Evolutionary conservation across 2,113 vertebrate genomes (phyloP).

Genomic region (Canis aureus): DNA sequence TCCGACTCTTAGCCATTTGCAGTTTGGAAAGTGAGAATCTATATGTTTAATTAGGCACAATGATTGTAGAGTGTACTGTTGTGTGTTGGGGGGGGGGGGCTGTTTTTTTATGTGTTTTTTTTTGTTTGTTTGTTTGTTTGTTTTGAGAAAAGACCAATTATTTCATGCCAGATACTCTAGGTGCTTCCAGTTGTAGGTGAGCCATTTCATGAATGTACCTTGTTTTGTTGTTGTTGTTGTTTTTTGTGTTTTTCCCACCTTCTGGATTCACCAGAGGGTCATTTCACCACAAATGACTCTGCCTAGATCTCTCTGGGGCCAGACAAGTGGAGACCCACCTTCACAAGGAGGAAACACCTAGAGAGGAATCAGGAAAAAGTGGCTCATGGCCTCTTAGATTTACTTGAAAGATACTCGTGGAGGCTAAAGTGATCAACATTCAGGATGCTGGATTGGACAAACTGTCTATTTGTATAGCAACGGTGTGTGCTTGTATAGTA

Average conservation of each 20-base stretch:
- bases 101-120: too few species aligned
- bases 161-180: neutral
- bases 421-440: neutral
- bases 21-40: conserved; percentile 11
- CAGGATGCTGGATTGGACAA: neutral
- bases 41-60: conserved; percentile 1
- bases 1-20: conserved; percentile 49
- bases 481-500: neutral
- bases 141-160: neutral
- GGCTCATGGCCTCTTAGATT: neutral
- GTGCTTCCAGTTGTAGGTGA: neutral
- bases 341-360: neutral
- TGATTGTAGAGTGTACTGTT: conserved; percentile 21
- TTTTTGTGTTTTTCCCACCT: neutral
- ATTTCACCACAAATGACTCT: neutral
- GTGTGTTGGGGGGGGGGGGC: neutral
- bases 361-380: conserved; percentile 39
- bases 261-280: neutral
- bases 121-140: too few species aligned
- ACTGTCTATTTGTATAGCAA: conserved; percentile 16
- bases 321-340: neutral
- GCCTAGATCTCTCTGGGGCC: neutral
- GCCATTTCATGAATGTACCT: neutral
- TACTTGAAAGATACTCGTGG: neutral
- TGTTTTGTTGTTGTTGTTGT: too few species aligned